These are phyloP conservation scores for Cromileptes altivelis DNA, from an alignment of 2,113 vertebrate species.

Conservation along the genomic window DNA sequence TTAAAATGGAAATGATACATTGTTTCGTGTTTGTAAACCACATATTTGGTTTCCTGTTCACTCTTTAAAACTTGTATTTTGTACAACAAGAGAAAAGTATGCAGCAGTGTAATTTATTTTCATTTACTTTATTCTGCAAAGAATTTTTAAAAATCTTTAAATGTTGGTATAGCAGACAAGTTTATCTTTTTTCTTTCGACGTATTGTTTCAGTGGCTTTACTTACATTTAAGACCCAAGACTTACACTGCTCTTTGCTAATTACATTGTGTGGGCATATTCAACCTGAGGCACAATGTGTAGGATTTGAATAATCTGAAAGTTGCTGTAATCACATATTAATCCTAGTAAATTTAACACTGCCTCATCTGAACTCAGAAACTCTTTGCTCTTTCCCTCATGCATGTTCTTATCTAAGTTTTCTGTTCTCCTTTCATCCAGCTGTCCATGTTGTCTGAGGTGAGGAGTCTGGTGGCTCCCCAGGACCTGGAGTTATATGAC, in stretches of 20 bases:
- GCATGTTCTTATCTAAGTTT: not conserved
- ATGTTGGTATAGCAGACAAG: not conserved
- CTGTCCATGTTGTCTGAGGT: conserved; percentile 94
- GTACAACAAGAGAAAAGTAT: no score
- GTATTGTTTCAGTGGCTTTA: not conserved
- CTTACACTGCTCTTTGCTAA: not conserved
- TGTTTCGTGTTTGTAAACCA: no score
- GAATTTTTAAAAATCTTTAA: no score
- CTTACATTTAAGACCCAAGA: not conserved
- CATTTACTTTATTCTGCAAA: no score
- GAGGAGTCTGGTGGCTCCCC: conserved; percentile 86
- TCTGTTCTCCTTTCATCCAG: conserved; percentile 70
- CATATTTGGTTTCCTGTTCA: no score
- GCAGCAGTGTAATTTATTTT: no score
- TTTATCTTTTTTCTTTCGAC: not conserved
- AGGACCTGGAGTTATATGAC: conserved; percentile 93
- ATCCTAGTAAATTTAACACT: not conserved
- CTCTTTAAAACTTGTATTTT: no score
- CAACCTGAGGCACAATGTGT: not conserved
- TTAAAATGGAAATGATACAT: no score
- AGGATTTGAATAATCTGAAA: not conserved
- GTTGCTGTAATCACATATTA: not conserved
- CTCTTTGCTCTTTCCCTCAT: not conserved
- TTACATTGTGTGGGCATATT: not conserved
- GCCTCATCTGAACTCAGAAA: not conserved